phyloP scores from a whole-genome alignment of 1,140 invertebrate genomes.

The Lutraria rhynchaena region DNA sequence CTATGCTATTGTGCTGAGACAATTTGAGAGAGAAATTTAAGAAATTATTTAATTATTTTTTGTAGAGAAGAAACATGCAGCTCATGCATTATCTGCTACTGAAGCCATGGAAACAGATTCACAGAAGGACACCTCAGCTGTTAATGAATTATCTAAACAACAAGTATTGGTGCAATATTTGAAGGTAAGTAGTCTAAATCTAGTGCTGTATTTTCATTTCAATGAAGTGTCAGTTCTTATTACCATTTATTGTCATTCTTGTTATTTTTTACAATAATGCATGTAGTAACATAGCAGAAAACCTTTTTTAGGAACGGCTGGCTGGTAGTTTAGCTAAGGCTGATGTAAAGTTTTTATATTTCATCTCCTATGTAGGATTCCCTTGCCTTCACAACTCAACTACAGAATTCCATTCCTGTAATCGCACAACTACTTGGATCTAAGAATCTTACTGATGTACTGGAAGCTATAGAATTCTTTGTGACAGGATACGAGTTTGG shows the following conservation, averaged over 20 bases:
- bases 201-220: too few relatives aligned
- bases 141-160: constrained; percentile 79
- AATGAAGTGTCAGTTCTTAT: too few relatives aligned
- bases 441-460: constrained; percentile 89
- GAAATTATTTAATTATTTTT: background rate
- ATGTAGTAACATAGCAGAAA: too few relatives aligned
- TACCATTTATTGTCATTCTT: too few relatives aligned
- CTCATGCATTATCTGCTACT: constrained; percentile 28
- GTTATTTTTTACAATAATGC: too few relatives aligned
- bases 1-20: too few relatives aligned
- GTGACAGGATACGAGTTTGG: constrained; percentile 89
- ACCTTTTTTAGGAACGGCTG: too few relatives aligned
- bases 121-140: constrained; percentile 43
- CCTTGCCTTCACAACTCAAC: constrained; percentile 86
- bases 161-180: constrained; percentile 81
- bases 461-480: constrained; percentile 93
- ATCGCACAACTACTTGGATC: constrained; percentile 89
- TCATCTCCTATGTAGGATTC: constrained; percentile 87
- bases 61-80: constrained; percentile 51
- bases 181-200: too few relatives aligned
- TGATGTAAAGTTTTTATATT: too few relatives aligned
- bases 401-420: constrained; percentile 88
- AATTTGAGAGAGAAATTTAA: too few relatives aligned
- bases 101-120: constrained; percentile 28
- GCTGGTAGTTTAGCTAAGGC: too few relatives aligned